Evolutionary conservation across 2,113 vertebrate species (phyloP).

Genomic region (Neopipo cinnamomea): DNA sequence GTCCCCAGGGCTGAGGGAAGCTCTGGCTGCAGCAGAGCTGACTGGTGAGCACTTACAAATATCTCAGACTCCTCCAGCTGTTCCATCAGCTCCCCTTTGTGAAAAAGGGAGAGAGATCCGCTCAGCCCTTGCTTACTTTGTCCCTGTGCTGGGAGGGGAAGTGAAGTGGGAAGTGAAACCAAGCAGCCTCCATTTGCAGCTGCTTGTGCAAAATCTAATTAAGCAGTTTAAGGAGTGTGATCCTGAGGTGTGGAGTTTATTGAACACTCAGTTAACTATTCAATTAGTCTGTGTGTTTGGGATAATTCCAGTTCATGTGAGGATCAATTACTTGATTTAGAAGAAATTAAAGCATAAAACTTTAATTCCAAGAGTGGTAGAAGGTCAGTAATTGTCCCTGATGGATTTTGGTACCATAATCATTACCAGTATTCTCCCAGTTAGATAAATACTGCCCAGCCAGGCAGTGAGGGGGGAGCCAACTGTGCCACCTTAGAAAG

Average conservation of each 20-base stretch:
- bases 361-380: background rate
- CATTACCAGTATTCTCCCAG: background rate
- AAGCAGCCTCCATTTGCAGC: background rate
- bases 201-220: background rate
- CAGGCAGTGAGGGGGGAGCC: background rate
- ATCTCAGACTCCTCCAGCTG: background rate
- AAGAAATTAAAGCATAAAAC: constrained; percentile 26
- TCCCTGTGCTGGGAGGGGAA: background rate
- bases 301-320: constrained; percentile 27
- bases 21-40: background rate
- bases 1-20: fast-evolving
- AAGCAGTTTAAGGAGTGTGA: background rate
- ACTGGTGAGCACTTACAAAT: background rate
- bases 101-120: background rate
- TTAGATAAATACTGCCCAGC: background rate
- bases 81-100: fast-evolving
- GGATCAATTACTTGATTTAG: constrained; percentile 53
- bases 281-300: constrained; percentile 4
- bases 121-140: no score
- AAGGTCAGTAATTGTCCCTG: constrained; percentile 22
- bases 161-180: background rate
- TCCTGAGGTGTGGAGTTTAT: constrained; percentile 15
- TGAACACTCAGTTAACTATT: constrained; percentile 23
- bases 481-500: background rate
- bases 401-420: constrained; percentile 41